Evolutionary conservation across 2,888 invertebrate genomes (phyloP), one percentile per base, ranked within the genome.

Genomic region (Lordiphosa fenestrarum): DNA sequence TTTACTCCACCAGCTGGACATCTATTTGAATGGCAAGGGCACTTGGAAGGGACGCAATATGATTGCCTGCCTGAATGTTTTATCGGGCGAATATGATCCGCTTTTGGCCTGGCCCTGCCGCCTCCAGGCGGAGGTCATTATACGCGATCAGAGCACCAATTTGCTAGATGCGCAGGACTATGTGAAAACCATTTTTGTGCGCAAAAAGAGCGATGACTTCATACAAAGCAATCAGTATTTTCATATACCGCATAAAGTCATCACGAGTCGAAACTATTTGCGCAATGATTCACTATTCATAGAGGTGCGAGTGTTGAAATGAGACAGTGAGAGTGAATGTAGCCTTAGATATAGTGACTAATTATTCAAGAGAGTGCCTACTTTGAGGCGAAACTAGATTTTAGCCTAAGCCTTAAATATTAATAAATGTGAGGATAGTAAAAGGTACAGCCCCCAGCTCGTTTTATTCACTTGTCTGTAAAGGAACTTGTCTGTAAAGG

Each of bases 21-120:
- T 94, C 1, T 92, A 92, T 83, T 87, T 95, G 23, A 95, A 95
- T 86, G 95, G 95, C 5, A 91, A 93, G 48, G 94, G 94, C 35
- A 94, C 93, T 64, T 95, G 95, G 95, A 93, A 92, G 80, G 94
- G 94, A 0, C 91, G 95, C 0, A 93, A 95, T 84, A 87, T 94
- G 47, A 93, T 94, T 39, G 92, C 93, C 6, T 93, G 93, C 0
- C 90, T 95, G 39, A 92, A 93, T 42, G 92, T 94, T 1, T 90
- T 94, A 30, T 91, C 92, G 2, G 94, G 95, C 0, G 93, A 93
- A 33, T 94, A 93, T 88, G 95, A 95, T 89, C 90, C 93, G 0
- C 85, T 95, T 47, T 88, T 95, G 54, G 91, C 91, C 66, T 95
- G 95, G 95, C 95, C 95, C 0, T 94, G 94, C 78, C 91, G 92